Percentiles rank a stretch among this genome's conserved stretches.
Evolutionary conservation across 1,140 invertebrate species (phyloP).

Genomic region (Ceratosolen fusciceps): DNA sequence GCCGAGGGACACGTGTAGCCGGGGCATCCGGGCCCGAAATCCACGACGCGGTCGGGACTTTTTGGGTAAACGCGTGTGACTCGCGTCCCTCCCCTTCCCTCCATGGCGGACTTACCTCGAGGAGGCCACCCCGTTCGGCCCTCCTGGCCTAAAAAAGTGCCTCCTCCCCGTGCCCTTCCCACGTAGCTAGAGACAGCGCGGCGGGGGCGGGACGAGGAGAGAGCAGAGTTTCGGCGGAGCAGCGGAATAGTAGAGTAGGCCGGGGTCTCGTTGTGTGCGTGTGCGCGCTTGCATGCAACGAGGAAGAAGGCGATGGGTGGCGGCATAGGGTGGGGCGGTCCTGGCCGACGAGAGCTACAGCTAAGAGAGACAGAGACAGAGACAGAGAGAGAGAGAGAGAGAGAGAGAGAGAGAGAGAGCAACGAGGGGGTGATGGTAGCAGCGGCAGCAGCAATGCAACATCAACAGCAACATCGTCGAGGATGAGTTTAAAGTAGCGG

Average conservation of each 20-base stretch:
- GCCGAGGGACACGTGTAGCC: background rate
- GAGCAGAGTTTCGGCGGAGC: background rate
- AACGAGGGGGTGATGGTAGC: no score
- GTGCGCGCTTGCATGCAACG: background rate
- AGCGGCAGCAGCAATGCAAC: no score
- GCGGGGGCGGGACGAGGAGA: constrained; percentile 13
- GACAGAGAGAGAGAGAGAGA: no score
- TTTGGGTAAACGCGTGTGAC: constrained; percentile 1
- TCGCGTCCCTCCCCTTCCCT: background rate
- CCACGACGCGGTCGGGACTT: background rate
- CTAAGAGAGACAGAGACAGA: no score
- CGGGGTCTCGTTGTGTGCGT: constrained; percentile 17
- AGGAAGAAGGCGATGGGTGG: background rate
- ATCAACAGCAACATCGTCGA: no score
- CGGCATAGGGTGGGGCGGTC: no score
- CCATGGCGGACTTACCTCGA: no score
- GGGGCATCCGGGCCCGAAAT: background rate
- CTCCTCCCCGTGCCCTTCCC: constrained; percentile 16
- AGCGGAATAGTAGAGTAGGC: background rate
- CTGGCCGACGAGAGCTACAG: no score
- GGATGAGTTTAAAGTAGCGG: no score
- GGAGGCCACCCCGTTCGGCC: background rate
- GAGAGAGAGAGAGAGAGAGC: no score
- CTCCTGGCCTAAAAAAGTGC: background rate
- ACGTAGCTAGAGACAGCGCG: constrained; percentile 10